phyloP scores from a whole-genome alignment of 2,113 vertebrate genomes.

The Hylia prasina region DNA sequence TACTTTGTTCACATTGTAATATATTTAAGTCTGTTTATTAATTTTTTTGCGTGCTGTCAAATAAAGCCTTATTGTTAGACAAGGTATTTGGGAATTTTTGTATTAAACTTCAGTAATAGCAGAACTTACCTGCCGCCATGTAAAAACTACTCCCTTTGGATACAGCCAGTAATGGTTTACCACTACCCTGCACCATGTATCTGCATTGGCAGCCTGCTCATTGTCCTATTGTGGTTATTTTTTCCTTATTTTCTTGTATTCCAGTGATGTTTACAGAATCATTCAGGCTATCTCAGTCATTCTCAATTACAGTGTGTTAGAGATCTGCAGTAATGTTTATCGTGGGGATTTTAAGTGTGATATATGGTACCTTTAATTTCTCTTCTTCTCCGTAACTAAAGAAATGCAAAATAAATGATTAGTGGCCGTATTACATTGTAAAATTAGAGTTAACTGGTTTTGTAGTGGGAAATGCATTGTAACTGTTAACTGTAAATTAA shows the following conservation, averaged over 20 bases:
- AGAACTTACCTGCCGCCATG: neutral
- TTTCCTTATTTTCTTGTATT: neutral
- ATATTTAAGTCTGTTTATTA: neutral
- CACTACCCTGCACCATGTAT: neutral
- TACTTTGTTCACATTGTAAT: neutral
- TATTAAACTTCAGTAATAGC: neutral
- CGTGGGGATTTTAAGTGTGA: neutral
- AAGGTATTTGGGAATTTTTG: constrained; percentile 10
- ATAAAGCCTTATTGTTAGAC: constrained; percentile 27
- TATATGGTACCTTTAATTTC: neutral
- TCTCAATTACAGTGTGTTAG: neutral
- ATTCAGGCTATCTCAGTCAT: neutral
- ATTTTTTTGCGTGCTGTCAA: neutral
- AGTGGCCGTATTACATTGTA: neutral
- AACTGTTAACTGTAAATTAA: constrained; percentile 2
- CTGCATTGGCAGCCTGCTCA: neutral
- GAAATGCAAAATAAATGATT: neutral
- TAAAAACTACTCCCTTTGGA: neutral
- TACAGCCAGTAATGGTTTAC: neutral
- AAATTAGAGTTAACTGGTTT: neutral
- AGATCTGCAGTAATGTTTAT: neutral
- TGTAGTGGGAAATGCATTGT: constrained; percentile 5
- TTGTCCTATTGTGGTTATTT: neutral
- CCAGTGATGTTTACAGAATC: neutral
- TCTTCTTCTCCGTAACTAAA: neutral